Evolutionary conservation across 2,113 vertebrate species (phyloP).

Genomic region (Plecturocebus donacophilus): DNA sequence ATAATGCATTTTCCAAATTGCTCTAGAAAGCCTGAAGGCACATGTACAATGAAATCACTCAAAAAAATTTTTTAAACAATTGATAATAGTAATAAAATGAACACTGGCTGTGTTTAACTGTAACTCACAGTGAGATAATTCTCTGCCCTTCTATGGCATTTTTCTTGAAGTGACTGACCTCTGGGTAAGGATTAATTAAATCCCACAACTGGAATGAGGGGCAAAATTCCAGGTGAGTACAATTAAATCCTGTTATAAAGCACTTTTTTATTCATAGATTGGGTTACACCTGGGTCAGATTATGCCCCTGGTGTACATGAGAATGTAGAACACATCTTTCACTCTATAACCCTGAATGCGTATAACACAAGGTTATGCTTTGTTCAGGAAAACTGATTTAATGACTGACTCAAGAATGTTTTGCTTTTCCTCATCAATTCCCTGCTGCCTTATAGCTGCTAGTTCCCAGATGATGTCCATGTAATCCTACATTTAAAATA

Average conservation of each 20-base stretch:
- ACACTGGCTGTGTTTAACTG: neutral
- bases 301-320: neutral
- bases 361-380: neutral
- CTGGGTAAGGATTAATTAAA: constrained; percentile 63
- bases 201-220: constrained; percentile 11
- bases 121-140: constrained; percentile 20
- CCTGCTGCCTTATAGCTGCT: neutral
- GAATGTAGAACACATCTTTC: neutral
- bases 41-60: constrained; percentile 57
- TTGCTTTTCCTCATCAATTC: neutral
- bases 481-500: constrained; percentile 18
- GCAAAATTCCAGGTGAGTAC: constrained; percentile 43
- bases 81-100: constrained; percentile 51
- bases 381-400: neutral
- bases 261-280: constrained; percentile 30
- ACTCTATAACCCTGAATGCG: neutral
- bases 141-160: constrained; percentile 50
- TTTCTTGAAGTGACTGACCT: constrained; percentile 38
- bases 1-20: constrained; percentile 64
- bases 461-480: neutral
- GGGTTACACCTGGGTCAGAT: constrained; percentile 41
- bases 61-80: constrained; percentile 59
- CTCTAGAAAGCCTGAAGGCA: constrained; percentile 54
- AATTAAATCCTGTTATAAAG: constrained; percentile 42
- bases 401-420: neutral